Evolutionary conservation across 2,888 invertebrate genomes (phyloP).

Genomic region (Folsomia manolachei): DNA sequence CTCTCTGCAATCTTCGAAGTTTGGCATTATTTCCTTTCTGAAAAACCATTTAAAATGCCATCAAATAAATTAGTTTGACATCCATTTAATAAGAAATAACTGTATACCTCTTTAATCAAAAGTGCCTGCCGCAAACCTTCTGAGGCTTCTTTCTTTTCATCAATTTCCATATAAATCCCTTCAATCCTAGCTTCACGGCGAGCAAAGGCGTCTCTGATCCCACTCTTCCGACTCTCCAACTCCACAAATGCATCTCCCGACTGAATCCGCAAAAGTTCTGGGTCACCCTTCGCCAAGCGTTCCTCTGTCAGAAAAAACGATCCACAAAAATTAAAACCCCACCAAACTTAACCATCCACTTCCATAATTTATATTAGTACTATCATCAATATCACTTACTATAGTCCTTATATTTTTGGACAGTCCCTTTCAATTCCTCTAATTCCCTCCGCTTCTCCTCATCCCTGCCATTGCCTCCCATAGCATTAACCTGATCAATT

Average conservation of each 20-base stretch:
- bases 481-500: conserved; percentile 1
- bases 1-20: conserved; percentile 13
- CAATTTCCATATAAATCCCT: conserved; percentile 20
- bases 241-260: conserved; percentile 10
- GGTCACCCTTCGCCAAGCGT: conserved; percentile 1
- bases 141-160: conserved; percentile 22
- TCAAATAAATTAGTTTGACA: background rate
- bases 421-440: background rate
- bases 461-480: background rate
- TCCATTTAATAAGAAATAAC: background rate
- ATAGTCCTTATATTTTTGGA: conserved; percentile 5
- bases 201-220: conserved; percentile 16
- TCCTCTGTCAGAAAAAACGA: conserved; percentile 4
- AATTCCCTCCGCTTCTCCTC: background rate
- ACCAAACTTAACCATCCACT: too few relatives aligned
- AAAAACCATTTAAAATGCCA: background rate
- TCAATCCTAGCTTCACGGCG: conserved; percentile 14
- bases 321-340: background rate
- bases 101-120: conserved; percentile 17
- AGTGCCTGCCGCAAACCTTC: conserved; percentile 5
- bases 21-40: conserved; percentile 24
- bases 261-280: background rate
- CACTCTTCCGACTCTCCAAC: conserved; percentile 7
- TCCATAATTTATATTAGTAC: too few relatives aligned
- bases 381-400: conserved; percentile 8